These are phyloP conservation scores for Eurypyga helias DNA, from an alignment of 2,113 vertebrate species.

Conservation along the genomic window DNA sequence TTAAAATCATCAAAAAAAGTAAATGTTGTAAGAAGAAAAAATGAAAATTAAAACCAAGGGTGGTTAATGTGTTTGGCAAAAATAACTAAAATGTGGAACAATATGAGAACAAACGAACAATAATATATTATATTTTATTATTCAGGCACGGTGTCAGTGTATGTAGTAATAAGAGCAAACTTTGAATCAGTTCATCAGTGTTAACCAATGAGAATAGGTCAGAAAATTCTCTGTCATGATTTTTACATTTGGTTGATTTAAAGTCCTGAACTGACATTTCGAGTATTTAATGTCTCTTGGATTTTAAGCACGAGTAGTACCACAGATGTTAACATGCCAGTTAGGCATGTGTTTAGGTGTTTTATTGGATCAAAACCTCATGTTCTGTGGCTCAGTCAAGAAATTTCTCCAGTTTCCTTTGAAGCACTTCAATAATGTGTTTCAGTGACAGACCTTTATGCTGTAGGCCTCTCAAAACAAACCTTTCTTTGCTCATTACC, in stretches of 20 bases:
- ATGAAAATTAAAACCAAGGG: neutral
- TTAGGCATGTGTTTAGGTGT: neutral
- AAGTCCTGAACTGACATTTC: neutral
- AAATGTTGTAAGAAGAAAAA: neutral
- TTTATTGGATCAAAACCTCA: neutral
- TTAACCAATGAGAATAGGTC: neutral
- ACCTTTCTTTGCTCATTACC: neutral
- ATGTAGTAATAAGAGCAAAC: neutral
- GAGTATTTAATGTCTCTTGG: neutral
- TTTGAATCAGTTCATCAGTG: neutral
- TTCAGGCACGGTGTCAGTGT: neutral
- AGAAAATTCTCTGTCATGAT: neutral
- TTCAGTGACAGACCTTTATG: neutral
- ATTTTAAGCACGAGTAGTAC: neutral
- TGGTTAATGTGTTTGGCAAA: neutral
- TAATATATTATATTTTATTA: neutral
- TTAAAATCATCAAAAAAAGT: neutral
- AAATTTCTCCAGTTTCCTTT: neutral
- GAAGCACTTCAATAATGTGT: neutral
- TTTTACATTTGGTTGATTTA: neutral
- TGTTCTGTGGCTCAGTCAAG: neutral
- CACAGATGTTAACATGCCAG: neutral
- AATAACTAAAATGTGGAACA: neutral
- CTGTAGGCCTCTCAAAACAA: neutral
- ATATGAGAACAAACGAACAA: neutral